Base-by-base conservation (phyloP, 2,888 invertebrate genomes). In the Cephalotes varians region DNA sequence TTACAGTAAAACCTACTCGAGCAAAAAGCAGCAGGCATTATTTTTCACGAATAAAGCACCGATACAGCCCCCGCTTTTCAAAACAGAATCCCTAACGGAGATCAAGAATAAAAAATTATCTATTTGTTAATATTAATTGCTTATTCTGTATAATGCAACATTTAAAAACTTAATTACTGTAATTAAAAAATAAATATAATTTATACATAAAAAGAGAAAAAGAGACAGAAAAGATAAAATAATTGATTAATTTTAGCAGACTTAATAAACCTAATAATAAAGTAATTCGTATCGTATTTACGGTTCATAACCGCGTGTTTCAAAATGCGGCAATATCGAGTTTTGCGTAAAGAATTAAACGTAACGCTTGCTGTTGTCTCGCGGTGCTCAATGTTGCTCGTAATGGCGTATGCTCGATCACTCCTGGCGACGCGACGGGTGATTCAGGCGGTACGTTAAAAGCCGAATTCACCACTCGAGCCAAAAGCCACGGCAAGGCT, bases 391-490 rank as follows among this genome's bases (percentile, higher is more conserved):
- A n/a, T 5, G 60, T 47, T 25, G 9, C 54, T 60, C 40, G 71
- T 71, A 83, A 54, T 58, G 80, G 49, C 49, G 65, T 37, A 25
- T 62, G 67, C 83, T 64, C 31, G 60, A 74, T 62, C 51, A 73
- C 44, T 31, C 62, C 40, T 54, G 58, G 31, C 64, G 47, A 73
- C 37, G 34, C 47, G 40, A 40, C 64, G 44, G 31, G 67, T 47
- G 37, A 74, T 85, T 81, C 28, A 76, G 84, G 82, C 54, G 67
- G 31, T 28, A 49, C 40, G 73, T 56, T 62, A 82, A 82, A 86
- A 83, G 83, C 83, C 65, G 47, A 85, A 74, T 77, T 80, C 82
- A 81, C 71, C 44, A 51, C 34, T 51, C 54, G 64, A 82, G 76
- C 34, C 72, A 85, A 82, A 82, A 86, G 85, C 64, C 74, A 67